Percentiles rank a stretch among this genome's conserved stretches.
Conservation (phyloP, 2,797 vertebrate genomes). For the Thaleichthys pacificus region DNA sequence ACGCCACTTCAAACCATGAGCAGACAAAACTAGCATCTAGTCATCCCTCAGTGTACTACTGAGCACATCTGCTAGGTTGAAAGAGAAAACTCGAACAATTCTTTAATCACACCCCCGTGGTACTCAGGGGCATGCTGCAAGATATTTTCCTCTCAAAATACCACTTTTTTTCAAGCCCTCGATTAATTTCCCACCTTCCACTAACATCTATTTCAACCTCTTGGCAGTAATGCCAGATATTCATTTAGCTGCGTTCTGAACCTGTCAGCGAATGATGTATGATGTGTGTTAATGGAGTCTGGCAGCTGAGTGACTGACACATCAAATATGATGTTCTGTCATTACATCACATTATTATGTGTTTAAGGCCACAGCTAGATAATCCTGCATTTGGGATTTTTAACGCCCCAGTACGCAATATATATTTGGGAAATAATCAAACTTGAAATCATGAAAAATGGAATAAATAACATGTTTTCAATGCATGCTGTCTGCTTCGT, state of each 20-base stretch:
- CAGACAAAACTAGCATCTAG: conserved; percentile 24
- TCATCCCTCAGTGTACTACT: conserved; percentile 30
- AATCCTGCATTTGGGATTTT: conserved; percentile 28
- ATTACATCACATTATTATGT: conserved; percentile 41
- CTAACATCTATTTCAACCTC: conserved; percentile 65
- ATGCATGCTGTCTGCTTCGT: not conserved
- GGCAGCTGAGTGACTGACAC: conserved; percentile 55
- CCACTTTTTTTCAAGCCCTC: conserved; percentile 68
- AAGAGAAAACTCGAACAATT: conserved; percentile 25
- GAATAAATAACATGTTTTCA: too few relatives aligned
- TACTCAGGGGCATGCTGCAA: conserved; percentile 62
- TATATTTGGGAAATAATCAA: too few relatives aligned
- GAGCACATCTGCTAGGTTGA: conserved; percentile 17
- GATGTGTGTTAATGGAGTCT: conserved; percentile 54
- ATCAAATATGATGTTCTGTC: conserved; percentile 56
- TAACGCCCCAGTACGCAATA: not conserved
- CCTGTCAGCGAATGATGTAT: conserved; percentile 60
- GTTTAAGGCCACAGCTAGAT: conserved; percentile 48
- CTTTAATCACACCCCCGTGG: conserved; percentile 7
- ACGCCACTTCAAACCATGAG: conserved; percentile 48
- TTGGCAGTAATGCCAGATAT: conserved; percentile 59
- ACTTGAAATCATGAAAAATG: too few relatives aligned
- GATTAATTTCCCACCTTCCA: conserved; percentile 71
- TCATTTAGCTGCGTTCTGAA: conserved; percentile 66
- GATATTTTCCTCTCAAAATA: conserved; percentile 72